Conservation (phyloP, 1,140 invertebrate genomes). For the Micrasema minimum region DNA sequence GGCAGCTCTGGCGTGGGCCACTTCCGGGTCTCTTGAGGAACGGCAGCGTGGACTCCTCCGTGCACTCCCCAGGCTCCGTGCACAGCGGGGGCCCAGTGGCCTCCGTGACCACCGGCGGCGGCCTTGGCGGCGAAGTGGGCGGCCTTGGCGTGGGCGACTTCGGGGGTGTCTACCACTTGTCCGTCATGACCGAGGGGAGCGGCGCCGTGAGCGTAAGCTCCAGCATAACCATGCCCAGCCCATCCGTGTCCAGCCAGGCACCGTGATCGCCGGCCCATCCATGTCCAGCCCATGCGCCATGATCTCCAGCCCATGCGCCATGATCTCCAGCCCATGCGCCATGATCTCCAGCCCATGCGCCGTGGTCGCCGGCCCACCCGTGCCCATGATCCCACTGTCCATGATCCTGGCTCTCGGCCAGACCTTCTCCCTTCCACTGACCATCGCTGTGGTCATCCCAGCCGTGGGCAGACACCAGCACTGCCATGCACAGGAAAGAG, state of each 20-base stretch:
- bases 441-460: slow-evolving; percentile 13
- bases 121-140: slow-evolving; percentile 61
- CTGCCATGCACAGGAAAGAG: slow-evolving; percentile 22
- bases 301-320: slow-evolving; percentile 20
- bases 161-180: slow-evolving; percentile 57
- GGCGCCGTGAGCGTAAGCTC: slow-evolving; percentile 14
- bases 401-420: neutral
- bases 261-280: neutral
- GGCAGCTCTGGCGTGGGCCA: slow-evolving; percentile 63
- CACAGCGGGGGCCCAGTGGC: too few relatives aligned
- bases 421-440: slow-evolving; percentile 34
- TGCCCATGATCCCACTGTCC: neutral
- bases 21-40: slow-evolving; percentile 59
- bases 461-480: neutral
- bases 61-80: too few relatives aligned
- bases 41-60: neutral
- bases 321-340: neutral
- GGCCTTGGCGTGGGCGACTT: slow-evolving; percentile 64
- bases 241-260: slow-evolving; percentile 1
- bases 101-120: neutral
- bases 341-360: slow-evolving; percentile 14
- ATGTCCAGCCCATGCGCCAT: neutral
- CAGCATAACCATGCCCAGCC: neutral
- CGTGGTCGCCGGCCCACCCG: slow-evolving; percentile 2
- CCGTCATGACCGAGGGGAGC: slow-evolving; percentile 44